Conservation (phyloP, 2,888 invertebrate genomes). For the Xanthia icteritia region DNA sequence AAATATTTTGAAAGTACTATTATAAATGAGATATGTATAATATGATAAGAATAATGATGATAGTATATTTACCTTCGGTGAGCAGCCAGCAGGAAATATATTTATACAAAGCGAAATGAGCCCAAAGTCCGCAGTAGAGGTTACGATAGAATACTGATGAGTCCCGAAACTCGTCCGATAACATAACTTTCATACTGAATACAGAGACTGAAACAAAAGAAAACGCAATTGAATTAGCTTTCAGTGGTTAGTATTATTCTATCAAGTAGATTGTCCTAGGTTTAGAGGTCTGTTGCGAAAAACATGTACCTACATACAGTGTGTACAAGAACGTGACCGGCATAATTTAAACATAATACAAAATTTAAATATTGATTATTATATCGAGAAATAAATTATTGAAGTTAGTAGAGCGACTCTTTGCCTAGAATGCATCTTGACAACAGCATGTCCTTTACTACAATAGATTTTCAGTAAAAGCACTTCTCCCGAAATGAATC, state of each 20-base stretch:
- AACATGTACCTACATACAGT: neutral
- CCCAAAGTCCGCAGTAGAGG: slow-evolving; percentile 95
- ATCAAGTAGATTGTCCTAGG: neutral
- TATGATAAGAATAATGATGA: slow-evolving; percentile 44
- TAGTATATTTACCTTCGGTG: slow-evolving; percentile 92
- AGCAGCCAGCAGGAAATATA: slow-evolving; percentile 98
- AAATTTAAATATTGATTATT: too few species aligned
- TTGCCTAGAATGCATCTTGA: neutral
- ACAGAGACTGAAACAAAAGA: slow-evolving; percentile 83
- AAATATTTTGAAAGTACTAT: slow-evolving; percentile 29
- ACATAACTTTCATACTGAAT: slow-evolving; percentile 94
- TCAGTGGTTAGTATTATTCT: neutral
- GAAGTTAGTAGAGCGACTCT: neutral
- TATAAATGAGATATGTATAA: slow-evolving; percentile 36
- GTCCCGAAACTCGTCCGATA: slow-evolving; percentile 91
- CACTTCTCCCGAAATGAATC: too few species aligned
- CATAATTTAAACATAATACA: neutral
- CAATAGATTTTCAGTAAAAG: neutral
- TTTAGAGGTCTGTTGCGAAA: neutral
- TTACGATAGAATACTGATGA: slow-evolving; percentile 91
- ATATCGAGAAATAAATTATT: neutral
- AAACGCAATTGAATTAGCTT: slow-evolving; percentile 17
- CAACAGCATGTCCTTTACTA: neutral
- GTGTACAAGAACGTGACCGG: neutral
- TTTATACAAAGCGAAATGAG: slow-evolving; percentile 95